A percentile compares a stretch with the other conserved stretches of the same genome.
phyloP scores from a whole-genome alignment of 2,888 invertebrate genomes.

The Frankliniella fusca region DNA sequence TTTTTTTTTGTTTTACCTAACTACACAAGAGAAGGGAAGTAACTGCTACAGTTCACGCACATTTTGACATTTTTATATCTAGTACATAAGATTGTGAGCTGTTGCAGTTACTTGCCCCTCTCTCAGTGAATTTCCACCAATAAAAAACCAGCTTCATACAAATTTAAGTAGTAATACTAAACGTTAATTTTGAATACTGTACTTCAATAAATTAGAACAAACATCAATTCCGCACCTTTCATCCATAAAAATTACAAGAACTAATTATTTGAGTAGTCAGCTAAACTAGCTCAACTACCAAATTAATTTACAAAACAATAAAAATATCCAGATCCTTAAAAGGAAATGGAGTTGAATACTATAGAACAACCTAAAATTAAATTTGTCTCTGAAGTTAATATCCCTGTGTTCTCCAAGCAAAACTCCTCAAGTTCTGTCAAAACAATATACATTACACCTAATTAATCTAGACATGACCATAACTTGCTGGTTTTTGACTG shows the following conservation, averaged over 20 bases:
- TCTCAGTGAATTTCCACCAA: too few relatives aligned
- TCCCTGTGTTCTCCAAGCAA: conserved; percentile 17
- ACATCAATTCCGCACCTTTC: neutral
- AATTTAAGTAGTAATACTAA: too few relatives aligned
- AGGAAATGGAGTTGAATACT: neutral
- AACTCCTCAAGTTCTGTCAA: neutral
- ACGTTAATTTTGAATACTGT: too few relatives aligned
- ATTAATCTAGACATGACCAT: neutral
- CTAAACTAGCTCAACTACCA: too few relatives aligned
- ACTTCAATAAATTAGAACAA: neutral
- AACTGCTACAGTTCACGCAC: too few relatives aligned
- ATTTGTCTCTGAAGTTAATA: neutral
- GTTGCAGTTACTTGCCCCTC: too few relatives aligned
- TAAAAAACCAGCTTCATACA: too few relatives aligned
- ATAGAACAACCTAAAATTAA: neutral
- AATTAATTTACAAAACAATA: neutral
- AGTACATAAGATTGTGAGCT: too few relatives aligned
- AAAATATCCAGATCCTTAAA: neutral
- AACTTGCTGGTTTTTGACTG: conserved; percentile 12
- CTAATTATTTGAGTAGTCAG: neutral
- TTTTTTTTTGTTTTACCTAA: too few relatives aligned
- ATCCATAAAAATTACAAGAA: neutral
- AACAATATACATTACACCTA: neutral
- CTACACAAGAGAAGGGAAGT: too few relatives aligned
- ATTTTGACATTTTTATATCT: too few relatives aligned